phyloP scores from a whole-genome alignment of 2,113 vertebrate genomes.

The Empidonax traillii region DNA sequence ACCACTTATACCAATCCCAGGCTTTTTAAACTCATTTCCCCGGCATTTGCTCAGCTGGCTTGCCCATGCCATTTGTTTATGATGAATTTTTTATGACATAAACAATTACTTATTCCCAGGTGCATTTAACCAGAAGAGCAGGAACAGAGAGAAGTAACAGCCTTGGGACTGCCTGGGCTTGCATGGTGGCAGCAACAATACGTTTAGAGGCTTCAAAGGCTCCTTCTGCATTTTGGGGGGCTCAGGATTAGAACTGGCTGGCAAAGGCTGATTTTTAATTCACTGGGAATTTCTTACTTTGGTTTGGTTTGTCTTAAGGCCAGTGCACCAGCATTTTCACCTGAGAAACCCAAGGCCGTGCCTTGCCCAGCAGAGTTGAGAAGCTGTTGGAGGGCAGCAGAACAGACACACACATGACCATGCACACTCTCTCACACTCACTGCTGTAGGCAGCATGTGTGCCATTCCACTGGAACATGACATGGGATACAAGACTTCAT shows the following conservation, averaged over 20 bases:
- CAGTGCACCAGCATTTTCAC: background rate
- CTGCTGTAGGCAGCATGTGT: background rate
- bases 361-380: background rate
- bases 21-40: constrained; percentile 47
- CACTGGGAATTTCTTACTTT: background rate
- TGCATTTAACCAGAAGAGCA: constrained; percentile 69
- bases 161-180: constrained; percentile 51
- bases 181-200: constrained; percentile 49
- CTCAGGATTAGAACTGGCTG: background rate
- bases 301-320: background rate
- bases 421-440: background rate
- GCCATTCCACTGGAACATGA: background rate
- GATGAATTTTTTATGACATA: constrained; percentile 50
- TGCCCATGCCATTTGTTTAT: constrained; percentile 43
- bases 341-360: background rate
- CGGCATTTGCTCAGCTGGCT: constrained; percentile 34
- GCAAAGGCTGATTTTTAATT: background rate
- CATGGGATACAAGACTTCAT: background rate
- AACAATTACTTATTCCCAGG: constrained; percentile 65
- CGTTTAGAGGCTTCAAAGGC: constrained; percentile 26
- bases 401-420: fast-evolving
- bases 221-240: background rate
- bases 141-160: constrained; percentile 58
- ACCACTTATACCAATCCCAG: constrained; percentile 19
- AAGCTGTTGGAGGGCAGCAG: background rate